Conservation (phyloP, 1,140 invertebrate species). For the Drosophila murphyi region DNA sequence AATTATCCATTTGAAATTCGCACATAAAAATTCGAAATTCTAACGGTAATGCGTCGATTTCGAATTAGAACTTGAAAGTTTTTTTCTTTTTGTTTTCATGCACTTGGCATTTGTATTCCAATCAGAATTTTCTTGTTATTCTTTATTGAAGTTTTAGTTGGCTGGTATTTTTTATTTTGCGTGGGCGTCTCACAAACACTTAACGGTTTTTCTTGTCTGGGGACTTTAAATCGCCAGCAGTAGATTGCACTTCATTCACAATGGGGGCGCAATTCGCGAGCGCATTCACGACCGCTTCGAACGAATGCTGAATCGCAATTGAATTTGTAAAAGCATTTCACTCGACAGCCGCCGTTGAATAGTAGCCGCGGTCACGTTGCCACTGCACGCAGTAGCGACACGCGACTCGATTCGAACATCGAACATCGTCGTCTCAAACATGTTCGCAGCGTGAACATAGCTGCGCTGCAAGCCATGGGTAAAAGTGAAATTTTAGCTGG, state of each 20-base stretch:
- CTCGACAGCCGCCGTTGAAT: constrained; percentile 52
- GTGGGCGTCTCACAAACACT: constrained; percentile 44
- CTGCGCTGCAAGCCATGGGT: constrained; percentile 18
- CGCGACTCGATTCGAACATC: constrained; percentile 61
- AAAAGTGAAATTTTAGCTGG: constrained; percentile 72
- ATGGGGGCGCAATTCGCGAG: constrained; percentile 36
- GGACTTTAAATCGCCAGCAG: constrained; percentile 13
- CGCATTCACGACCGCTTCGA: constrained; percentile 72
- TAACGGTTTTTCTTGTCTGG: constrained; percentile 49
- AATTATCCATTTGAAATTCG: constrained; percentile 3
- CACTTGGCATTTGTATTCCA: background rate
- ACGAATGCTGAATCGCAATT: constrained; percentile 76
- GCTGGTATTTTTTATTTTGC: constrained; percentile 36
- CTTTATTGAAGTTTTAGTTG: background rate
- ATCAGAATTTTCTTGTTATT: background rate
- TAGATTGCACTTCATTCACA: constrained; percentile 27
- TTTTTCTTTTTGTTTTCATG: constrained; percentile 1
- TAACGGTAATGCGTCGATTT: background rate
- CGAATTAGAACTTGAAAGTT: background rate
- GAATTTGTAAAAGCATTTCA: constrained; percentile 81
- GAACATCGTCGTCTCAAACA: constrained; percentile 29
- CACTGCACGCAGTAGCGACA: constrained; percentile 68
- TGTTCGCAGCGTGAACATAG: constrained; percentile 32
- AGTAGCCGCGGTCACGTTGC: constrained; percentile 67
- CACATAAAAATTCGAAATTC: background rate